These are phyloP conservation scores for Leptopilina boulardi DNA, from an alignment of 1,140 invertebrate genomes.

Conservation along the genomic window DNA sequence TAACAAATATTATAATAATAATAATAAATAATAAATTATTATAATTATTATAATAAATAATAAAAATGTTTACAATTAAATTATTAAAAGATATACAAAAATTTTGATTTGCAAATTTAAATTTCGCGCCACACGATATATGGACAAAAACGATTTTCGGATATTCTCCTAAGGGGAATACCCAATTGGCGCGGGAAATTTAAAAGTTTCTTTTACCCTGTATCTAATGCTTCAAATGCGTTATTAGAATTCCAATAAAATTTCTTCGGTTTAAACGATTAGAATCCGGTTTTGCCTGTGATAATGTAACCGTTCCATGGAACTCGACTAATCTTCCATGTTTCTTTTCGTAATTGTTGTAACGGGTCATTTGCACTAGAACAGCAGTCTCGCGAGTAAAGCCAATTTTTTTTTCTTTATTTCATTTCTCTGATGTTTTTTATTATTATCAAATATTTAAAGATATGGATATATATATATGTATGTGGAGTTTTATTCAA, in stretches of 20 bases:
- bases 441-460: background rate
- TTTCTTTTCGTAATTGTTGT: slow-evolving; percentile 5
- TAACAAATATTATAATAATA: too few species aligned
- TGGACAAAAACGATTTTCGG: too few species aligned
- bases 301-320: slow-evolving; percentile 11
- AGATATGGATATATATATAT: background rate
- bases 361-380: slow-evolving; percentile 1
- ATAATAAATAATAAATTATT: too few species aligned
- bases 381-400: background rate
- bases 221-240: background rate
- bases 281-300: background rate
- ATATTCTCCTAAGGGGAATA: background rate
- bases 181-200: background rate
- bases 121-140: too few species aligned
- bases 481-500: too few species aligned
- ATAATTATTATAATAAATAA: too few species aligned
- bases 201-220: background rate
- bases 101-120: too few species aligned
- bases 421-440: background rate
- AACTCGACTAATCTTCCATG: background rate
- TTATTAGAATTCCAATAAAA: background rate
- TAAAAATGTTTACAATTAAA: too few species aligned
- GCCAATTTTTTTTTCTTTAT: background rate
- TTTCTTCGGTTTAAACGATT: background rate
- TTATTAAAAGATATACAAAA: too few species aligned